Evolutionary conservation across 1,140 invertebrate genomes (phyloP).

Genomic region (Diuraphis noxia): DNA sequence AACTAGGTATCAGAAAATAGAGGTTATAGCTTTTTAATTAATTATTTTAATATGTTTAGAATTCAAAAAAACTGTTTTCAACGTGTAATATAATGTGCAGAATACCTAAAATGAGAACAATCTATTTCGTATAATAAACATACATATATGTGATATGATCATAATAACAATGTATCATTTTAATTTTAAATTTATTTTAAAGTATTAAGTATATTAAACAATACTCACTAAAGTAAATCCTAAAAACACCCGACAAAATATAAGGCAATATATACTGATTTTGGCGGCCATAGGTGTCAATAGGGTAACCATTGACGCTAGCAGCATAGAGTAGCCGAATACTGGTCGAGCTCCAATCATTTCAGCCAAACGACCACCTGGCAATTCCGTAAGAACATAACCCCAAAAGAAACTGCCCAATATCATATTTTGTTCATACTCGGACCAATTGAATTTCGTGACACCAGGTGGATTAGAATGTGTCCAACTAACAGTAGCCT

Average conservation of each 20-base stretch:
- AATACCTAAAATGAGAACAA: not conserved
- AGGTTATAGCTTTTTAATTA: no score
- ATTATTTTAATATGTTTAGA: no score
- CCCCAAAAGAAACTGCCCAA: slow-evolving; percentile 89
- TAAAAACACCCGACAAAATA: slow-evolving; percentile 68
- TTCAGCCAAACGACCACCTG: slow-evolving; percentile 82
- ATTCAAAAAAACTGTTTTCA: no score
- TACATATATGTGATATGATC: no score
- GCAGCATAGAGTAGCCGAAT: slow-evolving; percentile 81
- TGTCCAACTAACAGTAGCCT: not conserved
- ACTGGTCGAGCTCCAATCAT: slow-evolving; percentile 78
- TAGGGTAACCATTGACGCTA: slow-evolving; percentile 79
- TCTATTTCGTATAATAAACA: not conserved
- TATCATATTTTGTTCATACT: slow-evolving; percentile 75
- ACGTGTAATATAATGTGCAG: no score
- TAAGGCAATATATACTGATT: slow-evolving; percentile 65
- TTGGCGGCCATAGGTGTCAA: slow-evolving; percentile 77
- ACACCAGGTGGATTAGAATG: not conserved
- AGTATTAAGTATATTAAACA: not conserved
- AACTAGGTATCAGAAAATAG: no score
- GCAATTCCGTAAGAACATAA: slow-evolving; percentile 84
- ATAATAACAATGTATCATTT: not conserved
- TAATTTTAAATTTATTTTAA: not conserved
- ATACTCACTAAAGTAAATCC: slow-evolving; percentile 71
- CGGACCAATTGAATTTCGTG: slow-evolving; percentile 70